These are phyloP conservation scores for Volucella inflata DNA, from an alignment of 2,888 invertebrate genomes.

Conservation along the genomic window DNA sequence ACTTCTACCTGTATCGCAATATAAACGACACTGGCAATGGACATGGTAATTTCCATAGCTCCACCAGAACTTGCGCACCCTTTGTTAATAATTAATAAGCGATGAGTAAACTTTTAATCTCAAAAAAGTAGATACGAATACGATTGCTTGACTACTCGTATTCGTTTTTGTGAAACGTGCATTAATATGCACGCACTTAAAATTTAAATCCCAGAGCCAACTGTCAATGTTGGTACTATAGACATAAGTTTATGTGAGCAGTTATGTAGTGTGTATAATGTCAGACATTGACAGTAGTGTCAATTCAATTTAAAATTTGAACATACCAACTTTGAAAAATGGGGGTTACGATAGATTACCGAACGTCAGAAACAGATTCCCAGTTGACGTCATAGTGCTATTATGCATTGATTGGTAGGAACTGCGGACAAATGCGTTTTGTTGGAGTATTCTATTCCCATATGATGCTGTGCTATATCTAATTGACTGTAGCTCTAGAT, in stretches of 20 bases:
- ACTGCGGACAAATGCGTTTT: too few species aligned
- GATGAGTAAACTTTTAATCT: constrained; percentile 1
- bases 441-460: too few species aligned
- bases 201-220: background rate
- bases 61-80: background rate
- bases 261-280: background rate
- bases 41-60: background rate
- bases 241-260: too few species aligned
- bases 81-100: constrained; percentile 39
- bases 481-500: too few species aligned
- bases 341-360: background rate
- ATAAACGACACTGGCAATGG: too few species aligned
- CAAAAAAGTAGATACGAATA: constrained; percentile 14
- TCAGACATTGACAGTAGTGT: constrained; percentile 11
- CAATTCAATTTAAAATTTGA: constrained; percentile 9
- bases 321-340: background rate
- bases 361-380: constrained; percentile 6
- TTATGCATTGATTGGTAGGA: too few species aligned
- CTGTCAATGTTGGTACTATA: too few species aligned
- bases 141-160: too few species aligned
- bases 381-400: constrained; percentile 32
- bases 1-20: too few species aligned
- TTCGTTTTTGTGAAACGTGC: background rate
- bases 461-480: too few species aligned
- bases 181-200: constrained; percentile 6